A percentile compares a stretch with the other conserved stretches of the same genome.
Evolutionary conservation across 2,888 invertebrate genomes (phyloP).

Genomic region (Eudasyphora cyanicolor): DNA sequence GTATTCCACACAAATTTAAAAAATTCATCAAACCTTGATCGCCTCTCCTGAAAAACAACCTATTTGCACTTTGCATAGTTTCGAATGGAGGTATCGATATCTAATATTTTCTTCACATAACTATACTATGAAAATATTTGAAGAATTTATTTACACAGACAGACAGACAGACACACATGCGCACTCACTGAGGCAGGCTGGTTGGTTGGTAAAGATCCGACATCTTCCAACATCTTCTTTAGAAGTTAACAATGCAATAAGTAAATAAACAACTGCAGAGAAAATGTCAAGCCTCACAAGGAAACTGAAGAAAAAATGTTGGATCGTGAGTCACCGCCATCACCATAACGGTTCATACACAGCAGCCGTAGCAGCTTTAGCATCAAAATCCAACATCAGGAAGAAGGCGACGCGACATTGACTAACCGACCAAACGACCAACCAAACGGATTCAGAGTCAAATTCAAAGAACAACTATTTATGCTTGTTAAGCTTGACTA

Average conservation of each 20-base stretch:
- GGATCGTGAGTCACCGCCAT: conserved; percentile 10
- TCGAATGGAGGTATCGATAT: too few species aligned
- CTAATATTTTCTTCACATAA: too few species aligned
- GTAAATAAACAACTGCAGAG: neutral
- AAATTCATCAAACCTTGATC: too few species aligned
- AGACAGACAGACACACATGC: neutral
- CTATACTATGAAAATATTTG: conserved; percentile 5
- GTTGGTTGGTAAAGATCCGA: neutral
- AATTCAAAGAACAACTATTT: neutral
- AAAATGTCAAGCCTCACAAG: neutral
- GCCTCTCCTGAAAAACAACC: too few species aligned
- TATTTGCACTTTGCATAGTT: too few species aligned
- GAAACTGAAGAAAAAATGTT: too few species aligned
- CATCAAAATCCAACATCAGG: neutral
- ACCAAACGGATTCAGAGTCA: neutral
- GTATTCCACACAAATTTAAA: too few species aligned
- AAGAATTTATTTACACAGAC: neutral
- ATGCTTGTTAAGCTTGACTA: neutral
- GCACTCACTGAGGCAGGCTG: too few species aligned
- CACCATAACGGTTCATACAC: conserved; percentile 14
- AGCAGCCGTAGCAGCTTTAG: neutral
- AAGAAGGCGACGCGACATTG: neutral
- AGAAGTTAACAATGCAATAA: neutral
- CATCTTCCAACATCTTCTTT: too few species aligned
- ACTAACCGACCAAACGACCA: neutral